Base-by-base conservation (phyloP, 2,797 vertebrate species). In the Megaceryle alcyon region DNA sequence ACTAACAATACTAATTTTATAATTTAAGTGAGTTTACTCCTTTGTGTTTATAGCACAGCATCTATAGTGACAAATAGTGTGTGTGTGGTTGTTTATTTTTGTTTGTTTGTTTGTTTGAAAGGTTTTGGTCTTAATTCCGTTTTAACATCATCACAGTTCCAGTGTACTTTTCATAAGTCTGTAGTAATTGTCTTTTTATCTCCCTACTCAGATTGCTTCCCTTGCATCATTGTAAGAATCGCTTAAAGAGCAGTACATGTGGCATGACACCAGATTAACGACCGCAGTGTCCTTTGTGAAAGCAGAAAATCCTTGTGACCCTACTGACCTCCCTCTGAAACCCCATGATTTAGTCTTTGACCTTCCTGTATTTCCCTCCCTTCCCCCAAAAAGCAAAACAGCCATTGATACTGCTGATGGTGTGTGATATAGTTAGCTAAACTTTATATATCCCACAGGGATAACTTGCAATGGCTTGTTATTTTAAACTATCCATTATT, bases 231-330 rank as follows among this genome's bases (percentile, higher is more conserved):
- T 77, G 77, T 94, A 90, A 96, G 83, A 81, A 46, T 60, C 9
- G 2, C 70, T 86, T 92, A 79, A 84, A 80, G 61, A 93, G 63
- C 60, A 77, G 15, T 49, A 85, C 44, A 22, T 76, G 57, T 5
- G 4, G 53, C 82, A 57, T 75, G 88, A 91, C 86, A 94, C 71
- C 60, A 93, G 78, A 92, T 94, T 94, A 94, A 70, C 53, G 71
- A 93, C 73, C 86, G 44, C 48, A 49, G 35, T 26, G 75, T 88
- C 71, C 60, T 94, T 92, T 95, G 83, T 94, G 86, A 93, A 84
- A 88, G 44, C 73, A 85, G 78, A 60, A 92, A 94, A 94, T 94
- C 68, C 88, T 75, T 82, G 80, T 82, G 83, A 94, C 70, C 85
- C 19, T 13, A 4, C 22, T 73, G 88, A 88, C 76, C 85, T 90